These are phyloP conservation scores for Athalia rosae DNA, from an alignment of 2,888 invertebrate genomes.

Conservation along the genomic window DNA sequence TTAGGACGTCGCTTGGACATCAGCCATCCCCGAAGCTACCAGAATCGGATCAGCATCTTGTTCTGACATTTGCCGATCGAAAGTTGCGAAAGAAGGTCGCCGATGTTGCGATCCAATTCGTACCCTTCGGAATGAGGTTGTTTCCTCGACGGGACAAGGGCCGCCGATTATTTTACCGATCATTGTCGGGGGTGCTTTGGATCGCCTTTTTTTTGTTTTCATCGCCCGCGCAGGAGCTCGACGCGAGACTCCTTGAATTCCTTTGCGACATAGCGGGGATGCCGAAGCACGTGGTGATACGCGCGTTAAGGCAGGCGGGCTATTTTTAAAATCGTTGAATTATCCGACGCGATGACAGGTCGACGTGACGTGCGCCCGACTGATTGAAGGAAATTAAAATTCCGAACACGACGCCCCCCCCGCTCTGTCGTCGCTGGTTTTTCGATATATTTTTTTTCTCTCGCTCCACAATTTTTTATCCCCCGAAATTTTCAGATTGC, in stretches of 20 bases:
- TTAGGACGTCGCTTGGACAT: slow-evolving; percentile 52
- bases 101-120: slow-evolving; percentile 19
- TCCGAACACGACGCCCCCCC: slow-evolving; percentile 10
- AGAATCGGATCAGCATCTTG: slow-evolving; percentile 46
- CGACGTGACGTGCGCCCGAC: neutral
- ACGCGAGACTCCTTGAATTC: slow-evolving; percentile 8
- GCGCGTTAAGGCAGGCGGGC: slow-evolving; percentile 14
- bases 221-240: neutral
- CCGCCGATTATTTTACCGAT: neutral
- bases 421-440: slow-evolving; percentile 6
- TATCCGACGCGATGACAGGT: slow-evolving; percentile 12
- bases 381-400: neutral
- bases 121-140: slow-evolving; percentile 29
- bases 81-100: slow-evolving; percentile 43
- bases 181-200: slow-evolving; percentile 9
- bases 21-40: slow-evolving; percentile 54
- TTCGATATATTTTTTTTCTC: slow-evolving; percentile 27
- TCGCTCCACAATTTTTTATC: neutral
- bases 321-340: slow-evolving; percentile 18
- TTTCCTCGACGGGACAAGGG: neutral
- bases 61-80: slow-evolving; percentile 54
- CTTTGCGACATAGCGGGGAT: neutral
- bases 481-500: slow-evolving; percentile 57
- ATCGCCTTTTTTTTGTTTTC: neutral
- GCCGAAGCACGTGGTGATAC: slow-evolving; percentile 11